Percentiles rank a stretch among this genome's conserved stretches.
These are phyloP conservation scores for Microtus californicus DNA, from an alignment of 2,797 vertebrate species.

Conservation along the genomic window DNA sequence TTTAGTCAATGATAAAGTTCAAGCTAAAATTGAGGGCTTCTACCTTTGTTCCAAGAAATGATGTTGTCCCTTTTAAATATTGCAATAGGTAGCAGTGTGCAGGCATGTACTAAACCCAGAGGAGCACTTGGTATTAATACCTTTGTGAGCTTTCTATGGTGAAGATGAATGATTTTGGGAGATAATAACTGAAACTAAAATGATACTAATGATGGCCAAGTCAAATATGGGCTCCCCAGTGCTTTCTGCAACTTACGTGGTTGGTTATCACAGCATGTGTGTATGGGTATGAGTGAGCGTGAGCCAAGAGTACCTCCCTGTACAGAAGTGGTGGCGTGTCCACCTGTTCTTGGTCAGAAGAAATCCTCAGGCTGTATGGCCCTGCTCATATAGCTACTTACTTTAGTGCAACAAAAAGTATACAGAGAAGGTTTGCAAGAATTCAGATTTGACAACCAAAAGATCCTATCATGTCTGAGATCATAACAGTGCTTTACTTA, in stretches of 20 bases:
- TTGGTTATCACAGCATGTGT: not conserved
- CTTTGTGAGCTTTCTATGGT: constrained; percentile 42
- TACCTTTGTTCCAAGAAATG: not conserved
- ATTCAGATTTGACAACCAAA: constrained; percentile 35
- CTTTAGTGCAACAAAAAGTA: constrained; percentile 5
- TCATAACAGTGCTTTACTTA: constrained; percentile 44
- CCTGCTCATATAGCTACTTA: constrained; percentile 18
- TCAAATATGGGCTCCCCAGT: constrained; percentile 16
- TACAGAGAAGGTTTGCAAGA: not conserved
- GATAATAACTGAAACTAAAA: constrained; percentile 29
- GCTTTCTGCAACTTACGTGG: not conserved
- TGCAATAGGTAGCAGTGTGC: constrained; percentile 45
- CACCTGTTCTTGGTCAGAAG: not conserved
- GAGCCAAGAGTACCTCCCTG: not conserved
- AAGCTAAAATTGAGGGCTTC: constrained; percentile 47
- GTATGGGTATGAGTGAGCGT: not conserved
- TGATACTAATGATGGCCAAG: not conserved
- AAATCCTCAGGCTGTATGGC: not conserved
- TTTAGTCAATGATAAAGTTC: constrained; percentile 4
- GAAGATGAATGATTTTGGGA: constrained; percentile 58
- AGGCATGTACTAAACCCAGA: constrained; percentile 13
- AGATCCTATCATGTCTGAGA: not conserved
- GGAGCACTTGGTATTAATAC: constrained; percentile 40
- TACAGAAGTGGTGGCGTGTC: too few relatives aligned
- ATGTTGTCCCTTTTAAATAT: constrained; percentile 51